Evolutionary conservation across 2,888 invertebrate genomes (phyloP), one percentile per base, ranked within the genome.

Genomic region (Choreutis nemorana): DNA sequence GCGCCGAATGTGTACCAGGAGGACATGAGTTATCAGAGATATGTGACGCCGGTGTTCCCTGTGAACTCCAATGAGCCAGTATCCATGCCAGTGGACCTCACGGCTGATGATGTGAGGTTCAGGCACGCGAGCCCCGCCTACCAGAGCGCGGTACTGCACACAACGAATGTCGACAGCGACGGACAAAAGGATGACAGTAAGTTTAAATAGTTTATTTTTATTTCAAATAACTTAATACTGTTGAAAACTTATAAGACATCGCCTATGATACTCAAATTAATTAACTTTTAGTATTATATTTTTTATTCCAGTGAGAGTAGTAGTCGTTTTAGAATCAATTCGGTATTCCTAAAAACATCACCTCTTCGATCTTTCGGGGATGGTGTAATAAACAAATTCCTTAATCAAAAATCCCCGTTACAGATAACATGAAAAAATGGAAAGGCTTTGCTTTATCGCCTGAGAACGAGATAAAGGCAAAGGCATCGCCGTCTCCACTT

Each of bases 121-220:
- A 87, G 86, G 48, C 85, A 90, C 54, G 83, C 87, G 31, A 89
- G 85, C 48, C 89, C 89, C 1, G 82, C 85, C 20, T 90, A 90
- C 54, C 89, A 89, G 50, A 88, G 89, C 36, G 90, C 89, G 8
- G 86, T 89, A 50, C 81, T 88, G 2, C 82, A 80, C 35, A 77
- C 78, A 28, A 62, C 44, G 2, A 81, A 83, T 31, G 63, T 51
- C 30, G 73, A 70, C 27, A 55, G 60, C 9, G 73, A 77, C 35
- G 60, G 55, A 25, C 55, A 60, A 40, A 80, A 72, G 42, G 79
- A 79, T 40, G 79, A 79, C 34, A 70, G 79, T 79, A 42, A 44
- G 45, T 37, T 22, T 1, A 23, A 8, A 14, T 14, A 16, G 12
- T 28, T 14, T 14, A n/a, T n/a, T n/a, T n/a, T n/a, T n/a, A n/a